These are phyloP conservation scores for Hirudo medicinalis DNA, from an alignment of 1,140 invertebrate genomes.

Conservation along the genomic window DNA sequence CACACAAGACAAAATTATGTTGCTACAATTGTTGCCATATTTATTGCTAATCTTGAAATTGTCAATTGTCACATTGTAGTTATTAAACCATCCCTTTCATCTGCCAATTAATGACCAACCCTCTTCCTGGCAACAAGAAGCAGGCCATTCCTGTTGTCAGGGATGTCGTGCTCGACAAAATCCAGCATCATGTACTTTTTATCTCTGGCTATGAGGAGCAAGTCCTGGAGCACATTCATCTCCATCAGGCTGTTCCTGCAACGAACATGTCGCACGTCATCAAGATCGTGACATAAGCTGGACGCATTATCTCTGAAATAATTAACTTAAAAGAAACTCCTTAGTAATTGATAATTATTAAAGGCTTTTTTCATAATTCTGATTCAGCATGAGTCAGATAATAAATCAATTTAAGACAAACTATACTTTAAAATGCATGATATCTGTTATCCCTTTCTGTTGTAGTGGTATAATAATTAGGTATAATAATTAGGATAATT, in stretches of 20 bases:
- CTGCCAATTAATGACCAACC: conserved; percentile 29
- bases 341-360: neutral
- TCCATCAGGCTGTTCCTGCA: conserved; percentile 68
- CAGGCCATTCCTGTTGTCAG: conserved; percentile 68
- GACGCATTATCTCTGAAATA: neutral
- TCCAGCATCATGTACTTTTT: conserved; percentile 86
- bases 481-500: no score
- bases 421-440: neutral
- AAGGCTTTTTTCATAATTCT: neutral
- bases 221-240: conserved; percentile 80
- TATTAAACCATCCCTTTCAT: no score
- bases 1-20: no score
- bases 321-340: neutral
- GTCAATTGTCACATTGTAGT: no score
- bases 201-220: conserved; percentile 77
- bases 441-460: no score
- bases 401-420: neutral
- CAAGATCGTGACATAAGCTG: neutral
- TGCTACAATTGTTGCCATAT: neutral
- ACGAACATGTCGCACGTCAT: conserved; percentile 15
- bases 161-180: conserved; percentile 68
- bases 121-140: conserved; percentile 85
- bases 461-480: no score
- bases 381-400: neutral
- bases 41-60: neutral